phyloP scores from a whole-genome alignment of 2,113 vertebrate species.

The Muscicapa adusta region DNA sequence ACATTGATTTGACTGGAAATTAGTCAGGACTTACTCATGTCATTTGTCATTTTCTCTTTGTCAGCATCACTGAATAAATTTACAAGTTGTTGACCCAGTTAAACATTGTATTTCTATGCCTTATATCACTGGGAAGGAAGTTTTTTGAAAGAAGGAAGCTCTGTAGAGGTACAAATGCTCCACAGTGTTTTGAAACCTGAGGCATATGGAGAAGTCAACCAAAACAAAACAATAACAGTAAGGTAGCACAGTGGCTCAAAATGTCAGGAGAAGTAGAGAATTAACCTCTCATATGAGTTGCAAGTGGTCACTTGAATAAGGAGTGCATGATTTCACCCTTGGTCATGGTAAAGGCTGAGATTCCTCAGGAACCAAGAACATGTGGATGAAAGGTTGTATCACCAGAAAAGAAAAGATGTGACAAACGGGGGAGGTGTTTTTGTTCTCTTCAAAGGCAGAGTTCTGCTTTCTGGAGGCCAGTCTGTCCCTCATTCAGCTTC shows the following conservation, averaged over 20 bases:
- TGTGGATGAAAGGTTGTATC: not conserved
- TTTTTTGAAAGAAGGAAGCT: not conserved
- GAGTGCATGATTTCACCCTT: not conserved
- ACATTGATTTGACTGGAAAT: conserved; percentile 13
- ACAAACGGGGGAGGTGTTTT: not conserved
- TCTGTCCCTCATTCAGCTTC: not conserved
- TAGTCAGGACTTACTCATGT: not conserved
- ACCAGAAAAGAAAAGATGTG: not conserved
- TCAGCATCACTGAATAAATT: not conserved
- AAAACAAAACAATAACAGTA: not conserved
- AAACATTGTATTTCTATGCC: not conserved
- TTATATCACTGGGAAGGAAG: not conserved
- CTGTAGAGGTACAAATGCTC: not conserved
- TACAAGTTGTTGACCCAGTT: conserved; percentile 7
- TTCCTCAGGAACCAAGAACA: not conserved
- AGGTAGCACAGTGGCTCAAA: not conserved
- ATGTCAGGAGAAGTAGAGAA: not conserved
- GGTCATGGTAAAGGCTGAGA: not conserved
- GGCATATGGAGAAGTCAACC: not conserved
- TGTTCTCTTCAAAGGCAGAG: not conserved
- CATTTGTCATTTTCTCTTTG: conserved; percentile 6
- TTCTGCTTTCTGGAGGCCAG: not conserved
- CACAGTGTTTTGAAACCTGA: not conserved
- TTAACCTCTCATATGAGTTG: not conserved
- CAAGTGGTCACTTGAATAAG: not conserved